These are phyloP conservation scores for Mystacides longicornis DNA, from an alignment of 2,888 invertebrate genomes.

Conservation along the genomic window DNA sequence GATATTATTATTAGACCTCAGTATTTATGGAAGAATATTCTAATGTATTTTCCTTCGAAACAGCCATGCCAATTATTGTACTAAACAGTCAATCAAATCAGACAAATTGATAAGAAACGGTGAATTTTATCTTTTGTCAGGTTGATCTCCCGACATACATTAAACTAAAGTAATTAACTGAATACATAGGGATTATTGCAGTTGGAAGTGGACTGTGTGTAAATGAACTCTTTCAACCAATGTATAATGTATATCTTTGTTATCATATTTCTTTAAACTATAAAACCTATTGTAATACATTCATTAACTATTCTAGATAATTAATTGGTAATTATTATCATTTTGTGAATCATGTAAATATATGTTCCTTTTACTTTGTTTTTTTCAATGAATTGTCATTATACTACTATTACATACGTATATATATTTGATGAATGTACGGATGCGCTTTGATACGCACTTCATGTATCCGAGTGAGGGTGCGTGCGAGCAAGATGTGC, in stretches of 20 bases:
- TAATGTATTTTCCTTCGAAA: no score
- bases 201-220: neutral
- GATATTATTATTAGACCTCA: no score
- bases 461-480: neutral
- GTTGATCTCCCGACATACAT: neutral
- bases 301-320: neutral
- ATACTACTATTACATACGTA: neutral
- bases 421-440: neutral
- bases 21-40: no score
- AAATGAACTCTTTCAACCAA: neutral
- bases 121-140: neutral
- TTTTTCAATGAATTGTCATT: conserved; percentile 13
- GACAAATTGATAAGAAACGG: no score
- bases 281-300: no score
- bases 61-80: no score
- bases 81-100: no score
- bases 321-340: conserved; percentile 1
- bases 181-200: neutral
- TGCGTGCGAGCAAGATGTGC: neutral
- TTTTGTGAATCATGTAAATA: conserved; percentile 15
- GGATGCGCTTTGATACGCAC: conserved; percentile 11
- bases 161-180: neutral
- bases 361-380: conserved; percentile 14
- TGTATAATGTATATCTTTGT: neutral
- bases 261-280: neutral